Base-by-base conservation (phyloP, 1,140 invertebrate species). In the Caligus rogercresseyi region DNA sequence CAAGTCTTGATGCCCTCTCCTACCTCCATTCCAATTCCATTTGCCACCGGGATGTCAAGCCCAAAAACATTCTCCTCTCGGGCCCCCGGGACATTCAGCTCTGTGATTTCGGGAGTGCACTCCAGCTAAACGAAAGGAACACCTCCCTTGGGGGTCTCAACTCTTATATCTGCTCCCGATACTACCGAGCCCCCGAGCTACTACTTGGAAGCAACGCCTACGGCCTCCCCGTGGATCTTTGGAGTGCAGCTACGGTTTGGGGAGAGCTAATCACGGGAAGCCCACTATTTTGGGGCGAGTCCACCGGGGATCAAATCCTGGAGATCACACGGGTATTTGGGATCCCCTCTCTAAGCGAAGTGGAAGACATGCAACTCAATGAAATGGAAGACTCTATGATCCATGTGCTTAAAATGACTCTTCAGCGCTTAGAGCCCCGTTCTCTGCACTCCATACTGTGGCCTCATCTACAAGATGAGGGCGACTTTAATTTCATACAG, bases 201-300 rank as follows among this genome's bases (percentile, higher is more conserved):
- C 67, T 79, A 3, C 69, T 80, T 0, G 78, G 77, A 13, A 71
- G 75, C 58, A 67, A 74, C 18, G 70, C 75, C 66, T 73, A 74
- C 67, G 75, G 75, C 2, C 71, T 74, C 15, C 68, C 73, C 24
- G 76, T 80, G 63, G 78, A 80, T 68, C 70, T 78, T 60, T 80
- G 79, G 79, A 78, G 78, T 16, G 78, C 75, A 2, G 79, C 79
- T 11, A 80, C 78, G 64, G 80, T 80, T 56, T 75, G 80, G 72
- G 77, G 75, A 1, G 78, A 79, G 67, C 72, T 79, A 70, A 31
- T 60, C 26, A 18, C 16, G 43, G 24, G n/a, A 1, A n/a, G 16
- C 16, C 24, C 31, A 18, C 18, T 25, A 3, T 60, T 60, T 18
- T 56, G 24, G 54, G 60, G 60, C 20, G 60, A 62, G 14, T 23